phyloP scores from a whole-genome alignment of 2,113 vertebrate genomes.

The Peromyscus leucopus region DNA sequence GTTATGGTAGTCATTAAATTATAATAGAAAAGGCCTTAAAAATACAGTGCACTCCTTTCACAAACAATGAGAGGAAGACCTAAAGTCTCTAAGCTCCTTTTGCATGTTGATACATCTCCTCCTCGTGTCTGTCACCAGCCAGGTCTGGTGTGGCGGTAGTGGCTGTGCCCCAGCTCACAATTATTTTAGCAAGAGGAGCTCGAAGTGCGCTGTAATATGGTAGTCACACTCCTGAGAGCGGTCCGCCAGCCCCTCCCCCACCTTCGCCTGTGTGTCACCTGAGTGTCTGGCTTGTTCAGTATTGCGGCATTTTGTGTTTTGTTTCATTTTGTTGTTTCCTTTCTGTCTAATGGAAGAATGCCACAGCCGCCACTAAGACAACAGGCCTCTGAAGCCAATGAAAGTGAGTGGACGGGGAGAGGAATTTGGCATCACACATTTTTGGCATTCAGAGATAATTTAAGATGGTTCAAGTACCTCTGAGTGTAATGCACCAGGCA shows the following conservation, averaged over 20 bases:
- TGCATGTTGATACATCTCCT: background rate
- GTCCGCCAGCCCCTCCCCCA: background rate
- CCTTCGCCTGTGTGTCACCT: constrained; percentile 33
- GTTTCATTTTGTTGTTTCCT: background rate
- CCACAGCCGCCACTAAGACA: constrained; percentile 50
- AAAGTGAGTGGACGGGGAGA: constrained; percentile 43
- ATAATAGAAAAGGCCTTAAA: constrained; percentile 23
- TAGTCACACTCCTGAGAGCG: background rate
- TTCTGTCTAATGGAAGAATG: constrained; percentile 40
- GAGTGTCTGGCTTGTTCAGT: constrained; percentile 22
- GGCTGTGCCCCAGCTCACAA: background rate
- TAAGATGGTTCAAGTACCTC: constrained; percentile 70
- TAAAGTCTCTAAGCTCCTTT: background rate
- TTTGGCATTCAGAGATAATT: constrained; percentile 81
- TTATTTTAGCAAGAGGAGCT: constrained; percentile 29
- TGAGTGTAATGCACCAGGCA: constrained; percentile 49
- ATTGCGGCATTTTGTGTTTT: background rate
- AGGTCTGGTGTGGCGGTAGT: background rate
- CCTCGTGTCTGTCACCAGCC: background rate
- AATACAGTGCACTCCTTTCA: constrained; percentile 21
- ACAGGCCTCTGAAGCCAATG: constrained; percentile 57
- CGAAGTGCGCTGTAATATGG: constrained; percentile 6
- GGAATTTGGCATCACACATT: constrained; percentile 75
- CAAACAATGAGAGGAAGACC: constrained; percentile 38
- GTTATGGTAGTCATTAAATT: background rate